Evolutionary conservation across 2,888 invertebrate genomes (phyloP).

Genomic region (Heliconius hortense): DNA sequence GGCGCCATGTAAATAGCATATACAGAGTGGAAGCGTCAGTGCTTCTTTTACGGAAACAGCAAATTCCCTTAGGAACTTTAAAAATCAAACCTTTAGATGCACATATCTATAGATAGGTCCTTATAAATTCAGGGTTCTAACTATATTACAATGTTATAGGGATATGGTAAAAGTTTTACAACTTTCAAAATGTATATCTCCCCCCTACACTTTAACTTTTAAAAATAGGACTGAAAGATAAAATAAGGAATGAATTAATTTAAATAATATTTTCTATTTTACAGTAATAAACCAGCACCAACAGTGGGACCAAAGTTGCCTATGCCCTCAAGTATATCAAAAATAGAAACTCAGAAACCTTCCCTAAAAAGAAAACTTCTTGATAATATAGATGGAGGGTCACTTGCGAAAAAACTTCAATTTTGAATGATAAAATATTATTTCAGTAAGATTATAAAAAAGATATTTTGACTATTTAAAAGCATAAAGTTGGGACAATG

Average conservation of each 20-base stretch:
- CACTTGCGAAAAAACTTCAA: slow-evolving; percentile 85
- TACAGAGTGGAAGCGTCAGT: too few species aligned
- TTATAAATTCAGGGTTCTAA: too few species aligned
- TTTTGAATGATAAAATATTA: slow-evolving; percentile 65
- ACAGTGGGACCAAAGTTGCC: slow-evolving; percentile 92
- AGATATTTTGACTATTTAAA: not conserved
- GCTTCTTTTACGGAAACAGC: too few species aligned
- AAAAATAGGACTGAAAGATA: not conserved
- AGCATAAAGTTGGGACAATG: slow-evolving; percentile 16
- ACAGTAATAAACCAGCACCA: slow-evolving; percentile 92
- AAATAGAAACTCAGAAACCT: slow-evolving; percentile 84
- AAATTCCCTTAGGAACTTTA: too few species aligned
- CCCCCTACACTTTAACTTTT: not conserved
- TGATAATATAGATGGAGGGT: slow-evolving; percentile 86
- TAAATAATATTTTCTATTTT: slow-evolving; percentile 44
- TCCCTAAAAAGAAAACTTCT: slow-evolving; percentile 89
- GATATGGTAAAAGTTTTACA: too few species aligned
- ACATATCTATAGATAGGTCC: too few species aligned
- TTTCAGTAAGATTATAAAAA: not conserved
- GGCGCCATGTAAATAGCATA: too few species aligned
- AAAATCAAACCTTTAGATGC: too few species aligned
- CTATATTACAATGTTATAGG: too few species aligned
- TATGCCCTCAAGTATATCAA: slow-evolving; percentile 85
- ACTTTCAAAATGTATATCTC: too few species aligned
- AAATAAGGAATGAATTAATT: not conserved